Evolutionary conservation across 2,888 invertebrate species (phyloP), one percentile per base, ranked within the genome.

Genomic region (Sinhomidia bicolor): DNA sequence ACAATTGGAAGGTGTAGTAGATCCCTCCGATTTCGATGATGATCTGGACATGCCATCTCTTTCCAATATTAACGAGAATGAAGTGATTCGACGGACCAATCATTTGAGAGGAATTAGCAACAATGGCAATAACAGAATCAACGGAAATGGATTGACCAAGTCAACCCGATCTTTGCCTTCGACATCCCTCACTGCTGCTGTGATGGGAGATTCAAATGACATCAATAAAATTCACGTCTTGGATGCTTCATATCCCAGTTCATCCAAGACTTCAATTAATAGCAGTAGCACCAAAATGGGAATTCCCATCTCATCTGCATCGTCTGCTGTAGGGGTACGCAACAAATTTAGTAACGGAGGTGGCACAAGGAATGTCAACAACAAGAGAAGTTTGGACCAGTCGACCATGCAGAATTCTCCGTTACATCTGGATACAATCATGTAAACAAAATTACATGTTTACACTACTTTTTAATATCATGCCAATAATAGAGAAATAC

Each of bases 401-500:
- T 78, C 90, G 17, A 92, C 92, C 12, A 92, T 92, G 92, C 92
- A 92, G 26, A 91, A 92, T 29, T 92, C 92, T n/a, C 92, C 92
- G 0, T 80, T 92, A 44, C 91, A 92, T 84, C 81, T 92, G 57
- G 92, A 92, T 71, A 85, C 91, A 17, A 91, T 92, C 54, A 90
- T 89, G 88, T 91, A 81, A 89, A 84, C 32, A 57, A 54, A 32
- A 5, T 26, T 60, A 26, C 60, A 60, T 29, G 62, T 23, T n/a
- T n/a, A n/a, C n/a, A 62, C 14, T 62, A 62, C 26, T 29, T 36
- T 36, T 68, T 74, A 9, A 62, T 10, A 32, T n/a, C 3, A 68
- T 68, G 76, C 51, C 51, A 54, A 76, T 76, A 23, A 20, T 74
- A 29, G 32, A 71, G 2, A 71, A 68, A 36, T 74, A 74, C 74